Base-by-base conservation (phyloP, 2,797 vertebrate species). In the Lutjanus argentimaculatus region DNA sequence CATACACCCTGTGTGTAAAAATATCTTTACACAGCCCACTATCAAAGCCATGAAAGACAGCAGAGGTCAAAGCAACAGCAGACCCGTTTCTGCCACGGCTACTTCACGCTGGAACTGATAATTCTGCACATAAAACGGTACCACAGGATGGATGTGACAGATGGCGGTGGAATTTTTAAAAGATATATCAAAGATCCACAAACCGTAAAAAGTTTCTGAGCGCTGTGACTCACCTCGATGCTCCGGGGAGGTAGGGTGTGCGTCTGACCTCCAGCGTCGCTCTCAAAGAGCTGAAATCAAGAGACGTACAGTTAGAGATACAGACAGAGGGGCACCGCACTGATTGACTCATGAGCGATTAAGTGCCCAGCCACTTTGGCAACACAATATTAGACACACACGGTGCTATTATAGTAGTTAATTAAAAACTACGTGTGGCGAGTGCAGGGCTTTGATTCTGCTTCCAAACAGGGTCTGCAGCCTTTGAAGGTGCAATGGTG, bases 261-360 rank as follows among this genome's bases (percentile, higher is more conserved):
- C 62, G 87, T 90, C 89, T 94, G 95, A 93, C 90, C 93, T 82
- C 93, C 96, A 81, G 92, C 93, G 55, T 95, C 89, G 59, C 95
- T 92, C 86, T 98, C 97, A 93, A 99, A 97, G 92, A 98, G 92
- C 97, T 98, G 91, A 90, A 93, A 93, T 77, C 73, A 76, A 92
- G 51, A 79, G 62, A 87, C 61, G 59, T 43, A 80, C 36, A 21
- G 62, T 90, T 43, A 91, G 76, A 71, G 10, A 74, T 22, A 21
- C 74, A 92, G 92, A 90, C 87, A 70, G 68, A 30, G 25, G 85
- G 90, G 85, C 85, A 83, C 85, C 90, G 36, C 55, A 49, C 77
- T 56, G 75, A 79, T 71, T 87, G 84, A 91, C 75, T 92, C 88
- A 90, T 55, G 42, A 77, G 75, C 71, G 17, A 86, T 84, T 85